Base-by-base conservation (phyloP, 2,888 invertebrate species). In the Esperia sulphurella region DNA sequence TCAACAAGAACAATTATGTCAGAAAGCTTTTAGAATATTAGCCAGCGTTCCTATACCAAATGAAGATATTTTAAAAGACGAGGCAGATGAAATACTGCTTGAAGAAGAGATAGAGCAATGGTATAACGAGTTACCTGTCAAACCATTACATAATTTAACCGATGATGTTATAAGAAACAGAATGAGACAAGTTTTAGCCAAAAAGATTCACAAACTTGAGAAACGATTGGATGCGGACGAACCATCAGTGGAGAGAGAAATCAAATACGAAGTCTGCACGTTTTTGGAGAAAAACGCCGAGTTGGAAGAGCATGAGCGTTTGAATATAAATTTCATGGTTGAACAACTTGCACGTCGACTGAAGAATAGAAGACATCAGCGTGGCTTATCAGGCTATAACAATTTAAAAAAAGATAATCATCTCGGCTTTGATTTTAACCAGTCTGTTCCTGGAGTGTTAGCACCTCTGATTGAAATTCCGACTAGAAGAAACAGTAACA, bases 1-100 rank as follows among this genome's bases (percentile, higher is more conserved):
- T 7, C 54, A 69, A 31, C 49, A 52, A 30, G 48, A 55, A 1
- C 49, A 54, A 30, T 58, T 71, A 30, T 44, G 55, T 42, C 50
- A 54, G 38, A 53, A 67, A 30, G 63, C 71, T 13, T 53, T 75
- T 42, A 61, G 65, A 40, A 41, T 59, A 28, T 57, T 85, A 38
- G 55, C 65, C 41, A 67, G 65, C 51, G 78, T 84, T 0, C 75
- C 82, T 9, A 12, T 68, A n/a, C 84, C 84, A 1, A 58, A 58
- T 42, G 61, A 69, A 8, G 60, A 70, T 12, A 64, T 64, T 1
- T 46, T 84, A n/a, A 63, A 57, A 56, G 65, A 74, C 41, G 82
- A 83, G 68, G 76, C 72, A 0, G 71, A 78, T 52, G 73, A 76
- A 55, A 75, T 84, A 43, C 49, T 79, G 14, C 48, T 83, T 13